Evolutionary conservation across 2,888 invertebrate genomes (phyloP).

Genomic region (Campaea margaritaria): DNA sequence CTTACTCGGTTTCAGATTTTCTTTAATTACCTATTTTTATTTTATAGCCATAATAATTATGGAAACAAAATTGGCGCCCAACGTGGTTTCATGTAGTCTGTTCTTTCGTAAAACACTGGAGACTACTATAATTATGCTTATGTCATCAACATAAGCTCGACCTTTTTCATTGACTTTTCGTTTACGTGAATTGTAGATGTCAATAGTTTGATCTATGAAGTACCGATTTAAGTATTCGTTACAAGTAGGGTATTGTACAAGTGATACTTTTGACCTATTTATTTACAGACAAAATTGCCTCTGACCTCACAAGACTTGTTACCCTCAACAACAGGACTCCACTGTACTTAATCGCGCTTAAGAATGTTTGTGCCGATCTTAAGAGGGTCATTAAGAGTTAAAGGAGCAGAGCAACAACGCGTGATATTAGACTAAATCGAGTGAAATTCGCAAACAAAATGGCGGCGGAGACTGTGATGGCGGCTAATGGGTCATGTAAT

Average conservation of each 20-base stretch:
- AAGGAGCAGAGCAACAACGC: slow-evolving; percentile 55
- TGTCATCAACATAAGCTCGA: too few relatives aligned
- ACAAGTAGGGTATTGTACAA: too few relatives aligned
- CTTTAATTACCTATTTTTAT: neutral
- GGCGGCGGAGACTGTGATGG: slow-evolving; percentile 58
- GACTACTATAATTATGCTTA: too few relatives aligned
- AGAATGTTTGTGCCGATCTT: slow-evolving; percentile 46
- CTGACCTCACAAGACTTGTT: too few relatives aligned
- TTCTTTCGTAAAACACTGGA: too few relatives aligned
- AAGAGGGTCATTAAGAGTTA: slow-evolving; percentile 53
- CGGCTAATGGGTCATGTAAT: slow-evolving; percentile 68
- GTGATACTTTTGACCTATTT: too few relatives aligned
- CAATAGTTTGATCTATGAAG: too few relatives aligned
- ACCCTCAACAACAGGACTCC: slow-evolving; percentile 33
- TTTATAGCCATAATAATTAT: neutral
- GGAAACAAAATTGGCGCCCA: slow-evolving; percentile 1
- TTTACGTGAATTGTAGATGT: too few relatives aligned
- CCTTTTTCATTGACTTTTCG: too few relatives aligned
- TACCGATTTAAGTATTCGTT: too few relatives aligned
- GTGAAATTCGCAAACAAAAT: slow-evolving; percentile 65
- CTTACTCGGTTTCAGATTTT: neutral
- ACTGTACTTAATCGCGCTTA: slow-evolving; percentile 39
- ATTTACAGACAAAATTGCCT: too few relatives aligned
- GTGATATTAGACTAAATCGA: slow-evolving; percentile 66
- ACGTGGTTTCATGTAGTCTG: slow-evolving; percentile 7